Conservation (phyloP, 2,888 invertebrate genomes). For the Lordiphosa andalusiaca region DNA sequence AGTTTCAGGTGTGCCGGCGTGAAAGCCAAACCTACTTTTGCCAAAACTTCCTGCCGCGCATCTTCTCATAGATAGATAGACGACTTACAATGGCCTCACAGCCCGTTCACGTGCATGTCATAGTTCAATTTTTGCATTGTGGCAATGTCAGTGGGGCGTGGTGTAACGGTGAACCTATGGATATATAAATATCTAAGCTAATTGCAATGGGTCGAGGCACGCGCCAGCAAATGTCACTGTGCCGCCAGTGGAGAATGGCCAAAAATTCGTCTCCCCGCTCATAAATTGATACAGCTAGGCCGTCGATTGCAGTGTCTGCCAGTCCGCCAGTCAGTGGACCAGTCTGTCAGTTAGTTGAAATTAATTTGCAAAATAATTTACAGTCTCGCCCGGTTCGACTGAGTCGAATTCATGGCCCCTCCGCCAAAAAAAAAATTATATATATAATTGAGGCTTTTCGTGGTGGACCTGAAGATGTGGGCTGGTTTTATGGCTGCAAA, state of each 20-base stretch:
- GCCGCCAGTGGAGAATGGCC: slow-evolving; percentile 40
- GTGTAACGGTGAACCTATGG: slow-evolving; percentile 22
- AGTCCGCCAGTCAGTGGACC: slow-evolving; percentile 7
- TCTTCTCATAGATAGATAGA: slow-evolving; percentile 28
- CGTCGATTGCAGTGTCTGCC: slow-evolving; percentile 30
- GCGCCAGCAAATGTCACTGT: slow-evolving; percentile 55
- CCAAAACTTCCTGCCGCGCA: slow-evolving; percentile 42
- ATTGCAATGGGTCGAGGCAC: slow-evolving; percentile 41
- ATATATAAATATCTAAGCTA: slow-evolving; percentile 34
- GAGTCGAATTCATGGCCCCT: background rate
- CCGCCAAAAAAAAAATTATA: slow-evolving; percentile 9
- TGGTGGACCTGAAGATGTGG: slow-evolving; percentile 40
- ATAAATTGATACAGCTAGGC: slow-evolving; percentile 48
- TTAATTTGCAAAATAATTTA: slow-evolving; percentile 71
- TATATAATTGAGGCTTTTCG: slow-evolving; percentile 19
- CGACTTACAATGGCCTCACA: slow-evolving; percentile 44
- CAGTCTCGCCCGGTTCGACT: slow-evolving; percentile 23
- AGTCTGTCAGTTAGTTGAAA: slow-evolving; percentile 60
- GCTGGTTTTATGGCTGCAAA: slow-evolving; percentile 48
- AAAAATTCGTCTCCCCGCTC: slow-evolving; percentile 25
- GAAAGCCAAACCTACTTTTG: slow-evolving; percentile 68
- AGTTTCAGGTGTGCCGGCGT: slow-evolving; percentile 66
- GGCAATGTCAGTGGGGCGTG: slow-evolving; percentile 39
- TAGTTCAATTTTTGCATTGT: slow-evolving; percentile 49
- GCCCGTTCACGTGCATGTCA: slow-evolving; percentile 44